Evolutionary conservation across 2,797 vertebrate species (phyloP).

Genomic region (Microchirus variegatus): DNA sequence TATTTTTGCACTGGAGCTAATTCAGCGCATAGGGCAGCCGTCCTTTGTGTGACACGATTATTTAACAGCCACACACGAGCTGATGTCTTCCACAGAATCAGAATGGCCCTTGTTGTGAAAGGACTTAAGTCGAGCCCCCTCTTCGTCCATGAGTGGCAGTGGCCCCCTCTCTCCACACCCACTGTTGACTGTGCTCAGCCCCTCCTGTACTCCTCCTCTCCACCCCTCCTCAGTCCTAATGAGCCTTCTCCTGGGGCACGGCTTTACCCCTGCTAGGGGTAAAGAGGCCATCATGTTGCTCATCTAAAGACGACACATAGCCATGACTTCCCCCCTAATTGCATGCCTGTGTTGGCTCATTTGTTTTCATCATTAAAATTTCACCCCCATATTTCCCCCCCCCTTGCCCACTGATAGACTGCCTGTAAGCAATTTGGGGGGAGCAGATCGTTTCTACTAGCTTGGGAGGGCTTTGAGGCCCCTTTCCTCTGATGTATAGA

Average conservation of each 20-base stretch:
- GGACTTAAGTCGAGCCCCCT: conserved; percentile 51
- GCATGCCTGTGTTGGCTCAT: conserved; percentile 86
- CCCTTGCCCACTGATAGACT: conserved; percentile 66
- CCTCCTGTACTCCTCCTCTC: conserved; percentile 63
- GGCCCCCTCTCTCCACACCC: conserved; percentile 60
- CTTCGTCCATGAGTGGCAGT: conserved; percentile 56
- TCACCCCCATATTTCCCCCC: conserved; percentile 76
- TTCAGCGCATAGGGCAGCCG: conserved; percentile 43
- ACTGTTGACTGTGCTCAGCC: conserved; percentile 79
- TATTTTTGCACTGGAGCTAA: conserved; percentile 41
- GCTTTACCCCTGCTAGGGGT: conserved; percentile 85
- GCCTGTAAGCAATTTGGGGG: conserved; percentile 84
- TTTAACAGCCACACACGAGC: conserved; percentile 56
- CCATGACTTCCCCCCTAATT: conserved; percentile 88
- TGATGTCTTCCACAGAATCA: conserved; percentile 53
- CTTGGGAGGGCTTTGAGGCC: conserved; percentile 73
- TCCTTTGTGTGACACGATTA: conserved; percentile 61
- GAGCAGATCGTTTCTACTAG: conserved; percentile 76
- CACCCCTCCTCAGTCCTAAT: conserved; percentile 81
- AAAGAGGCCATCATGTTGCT: conserved; percentile 94
- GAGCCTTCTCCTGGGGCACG: conserved; percentile 87
- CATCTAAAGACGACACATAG: conserved; percentile 91
- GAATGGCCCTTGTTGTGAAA: conserved; percentile 57
- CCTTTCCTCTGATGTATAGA: conserved; percentile 65
- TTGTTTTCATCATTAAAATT: conserved; percentile 91